Conservation (phyloP, 1,140 invertebrate genomes). For the Musca vetustissima region DNA sequence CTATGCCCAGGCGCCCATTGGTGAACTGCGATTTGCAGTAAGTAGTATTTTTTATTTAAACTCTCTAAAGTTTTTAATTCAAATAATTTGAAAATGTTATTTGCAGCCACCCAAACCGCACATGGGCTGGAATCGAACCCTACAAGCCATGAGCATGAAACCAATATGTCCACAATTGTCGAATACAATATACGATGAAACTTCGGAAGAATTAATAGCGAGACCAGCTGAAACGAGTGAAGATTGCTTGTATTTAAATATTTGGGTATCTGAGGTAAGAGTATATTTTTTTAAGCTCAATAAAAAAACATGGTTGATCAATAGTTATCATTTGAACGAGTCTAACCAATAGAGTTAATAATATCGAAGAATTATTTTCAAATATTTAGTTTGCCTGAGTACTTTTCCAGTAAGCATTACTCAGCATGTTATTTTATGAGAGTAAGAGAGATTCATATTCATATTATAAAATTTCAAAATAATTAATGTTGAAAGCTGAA, state of each 20-base stretch:
- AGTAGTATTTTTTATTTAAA: constrained; percentile 28
- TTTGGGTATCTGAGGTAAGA: constrained; percentile 60
- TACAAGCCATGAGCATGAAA: constrained; percentile 56
- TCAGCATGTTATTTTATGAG: no score
- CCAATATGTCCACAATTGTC: constrained; percentile 59
- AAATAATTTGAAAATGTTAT: not conserved
- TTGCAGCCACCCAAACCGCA: constrained; percentile 57
- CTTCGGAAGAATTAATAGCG: constrained; percentile 33
- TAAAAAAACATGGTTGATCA: no score
- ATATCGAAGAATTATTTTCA: no score
- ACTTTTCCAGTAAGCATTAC: no score
- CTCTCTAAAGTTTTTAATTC: not conserved
- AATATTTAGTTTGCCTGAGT: no score
- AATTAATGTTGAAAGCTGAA: no score
- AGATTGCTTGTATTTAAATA: constrained; percentile 61
- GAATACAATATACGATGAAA: constrained; percentile 52
- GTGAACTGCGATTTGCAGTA: constrained; percentile 62
- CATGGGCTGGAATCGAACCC: constrained; percentile 57
- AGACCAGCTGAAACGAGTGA: constrained; percentile 49
- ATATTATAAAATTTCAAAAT: no score
- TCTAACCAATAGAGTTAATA: no score
- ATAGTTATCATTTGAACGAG: no score
- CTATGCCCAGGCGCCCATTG: constrained; percentile 67
- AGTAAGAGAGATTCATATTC: no score
- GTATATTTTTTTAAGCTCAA: no score